Evolutionary conservation across 1,140 invertebrate genomes (phyloP), one percentile per base, ranked within the genome.

Genomic region (Drosophila virilis): DNA sequence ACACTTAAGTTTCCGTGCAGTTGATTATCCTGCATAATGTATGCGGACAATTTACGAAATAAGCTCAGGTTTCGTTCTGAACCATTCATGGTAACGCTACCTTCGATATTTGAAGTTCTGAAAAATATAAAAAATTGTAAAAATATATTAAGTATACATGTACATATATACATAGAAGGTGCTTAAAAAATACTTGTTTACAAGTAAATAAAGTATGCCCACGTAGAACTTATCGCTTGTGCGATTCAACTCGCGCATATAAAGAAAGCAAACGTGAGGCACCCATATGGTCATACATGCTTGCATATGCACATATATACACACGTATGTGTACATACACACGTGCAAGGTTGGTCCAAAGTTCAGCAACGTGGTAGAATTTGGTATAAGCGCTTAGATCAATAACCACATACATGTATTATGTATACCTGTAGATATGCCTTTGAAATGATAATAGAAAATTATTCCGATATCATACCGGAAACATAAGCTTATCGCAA

Each of bases 11-110:
- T 98, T 0, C 96, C 96, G 77, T 98, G 96, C 6, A 99, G 94
- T 92, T 99, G 97, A 93, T 99, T 99, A 90, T 99, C 97, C 93
- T 99, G 98, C 97, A 99, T 99, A 90, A 99, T 99, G 93, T 99
- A 99, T 84, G 97, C 98, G 0, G 97, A 98, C 70, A 98, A 94
- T 93, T 99, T 99, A 40, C 97, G 95, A 93, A 99, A 99, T 71
- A 95, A 95, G 64, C 97, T 96, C 68, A 98, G 92, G 92, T 98
- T 97, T 59, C 98, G 94, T 85, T 97, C 96, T 73, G 95, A 94
- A 0, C 97, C 97, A 91, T 98, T 98, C 93, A 97, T 96, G 55
- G 96, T 96, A 59, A 97, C 96, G 76, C 95, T 96, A 15, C 96
- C 96, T 80, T 96, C 95, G 91, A 95, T 95, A 46, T 95, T 96